Evolutionary conservation across 2,113 vertebrate genomes (phyloP).

Genomic region (Stomatorhinus ivindoensis): DNA sequence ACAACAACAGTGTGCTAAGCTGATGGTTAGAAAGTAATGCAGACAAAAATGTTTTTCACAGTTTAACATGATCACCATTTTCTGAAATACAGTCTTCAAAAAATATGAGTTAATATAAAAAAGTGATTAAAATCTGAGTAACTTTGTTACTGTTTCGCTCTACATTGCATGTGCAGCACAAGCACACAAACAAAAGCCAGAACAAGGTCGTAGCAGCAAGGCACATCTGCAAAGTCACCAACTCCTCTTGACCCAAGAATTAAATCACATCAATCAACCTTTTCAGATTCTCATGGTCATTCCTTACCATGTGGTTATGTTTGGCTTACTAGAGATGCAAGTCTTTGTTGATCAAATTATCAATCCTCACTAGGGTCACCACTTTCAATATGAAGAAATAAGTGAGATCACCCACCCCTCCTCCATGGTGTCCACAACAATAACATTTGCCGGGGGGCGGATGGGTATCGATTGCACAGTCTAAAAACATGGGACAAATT

Average conservation of each 20-base stretch:
- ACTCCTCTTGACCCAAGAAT: not conserved
- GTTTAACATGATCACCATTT: not conserved
- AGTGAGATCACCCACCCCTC: not conserved
- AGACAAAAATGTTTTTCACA: not conserved
- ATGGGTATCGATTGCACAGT: not conserved
- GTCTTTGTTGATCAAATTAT: not conserved
- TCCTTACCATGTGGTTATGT: not conserved
- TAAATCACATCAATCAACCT: not conserved
- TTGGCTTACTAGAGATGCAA: not conserved
- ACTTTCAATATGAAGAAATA: not conserved
- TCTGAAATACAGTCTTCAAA: not conserved
- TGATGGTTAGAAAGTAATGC: not conserved
- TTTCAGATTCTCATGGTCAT: not conserved
- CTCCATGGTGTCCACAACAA: not conserved
- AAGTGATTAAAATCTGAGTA: not conserved
- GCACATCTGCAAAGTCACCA: not conserved
- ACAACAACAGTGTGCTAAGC: not conserved
- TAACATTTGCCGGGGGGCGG: not conserved
- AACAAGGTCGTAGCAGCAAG: not conserved
- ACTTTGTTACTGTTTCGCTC: not conserved
- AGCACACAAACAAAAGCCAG: not conserved
- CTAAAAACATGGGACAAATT: not conserved
- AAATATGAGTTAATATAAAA: not conserved
- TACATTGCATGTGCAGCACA: not conserved
- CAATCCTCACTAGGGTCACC: not conserved